Evolutionary conservation across 2,113 vertebrate genomes (phyloP), one percentile per base, ranked within the genome.

Genomic region (Heterotilapia buettikoferi): DNA sequence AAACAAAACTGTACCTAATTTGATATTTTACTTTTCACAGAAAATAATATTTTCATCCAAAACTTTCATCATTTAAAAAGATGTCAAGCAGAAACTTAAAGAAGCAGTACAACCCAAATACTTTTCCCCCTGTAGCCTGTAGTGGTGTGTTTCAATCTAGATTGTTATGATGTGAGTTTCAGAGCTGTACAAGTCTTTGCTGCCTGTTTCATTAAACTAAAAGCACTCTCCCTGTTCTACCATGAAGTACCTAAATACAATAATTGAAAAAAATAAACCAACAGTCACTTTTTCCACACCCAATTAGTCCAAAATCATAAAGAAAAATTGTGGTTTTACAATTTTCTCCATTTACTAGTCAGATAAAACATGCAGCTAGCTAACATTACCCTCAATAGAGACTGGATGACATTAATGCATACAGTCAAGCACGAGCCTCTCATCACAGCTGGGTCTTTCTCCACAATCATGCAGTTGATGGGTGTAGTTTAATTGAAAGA

Each of bases 131-230:
- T 0, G n/a, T 71, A 43, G n/a, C 38, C 38, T 71, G 12, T 71
- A 43, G 38, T 43, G 38, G 0, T 9, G 21, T 26, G 5, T 73
- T 16, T 68, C 33, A 21, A 3, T 68, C 33, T 0, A 21, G 21
- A 6, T 45, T 0, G 2, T 16, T 26, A 24, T 16, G 66, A 14
- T 26, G 38, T 14, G 38, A 71, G n/a, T 18, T 71, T 68, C 19
- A 71, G 2, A 66, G 61, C 61, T 66, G 9, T n/a, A n/a, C 9
- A 71, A 16, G 12, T 71, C 11, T 71, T 16, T 71, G n/a, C 12
- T 24, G n/a, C 12, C 38, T 16, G 38, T 73, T 45, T 45, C 21
- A 2, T 45, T 43, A 73, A 73, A 7, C 66, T 73, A 45, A 45
- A 73, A 26, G 21, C 5, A 4, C 40, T 26, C 24, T 9, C 40